phyloP scores from a whole-genome alignment of 1,140 invertebrate species.

The Venturia canescens region DNA sequence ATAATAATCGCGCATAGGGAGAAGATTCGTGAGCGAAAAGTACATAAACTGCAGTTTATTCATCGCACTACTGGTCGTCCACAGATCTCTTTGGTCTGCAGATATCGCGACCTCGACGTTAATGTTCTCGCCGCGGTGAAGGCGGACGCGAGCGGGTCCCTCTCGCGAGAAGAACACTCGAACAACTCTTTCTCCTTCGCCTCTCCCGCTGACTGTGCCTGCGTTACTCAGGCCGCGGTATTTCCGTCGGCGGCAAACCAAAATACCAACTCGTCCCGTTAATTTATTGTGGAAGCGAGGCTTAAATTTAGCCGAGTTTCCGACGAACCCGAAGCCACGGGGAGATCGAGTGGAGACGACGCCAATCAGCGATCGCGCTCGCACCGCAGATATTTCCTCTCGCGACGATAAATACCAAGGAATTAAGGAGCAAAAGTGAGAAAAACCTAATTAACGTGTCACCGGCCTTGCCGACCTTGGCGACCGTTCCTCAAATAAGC shows the following conservation, averaged over 20 bases:
- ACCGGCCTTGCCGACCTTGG: neutral
- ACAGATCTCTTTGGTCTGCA: neutral
- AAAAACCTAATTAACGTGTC: neutral
- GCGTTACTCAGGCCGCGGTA: constrained; percentile 31
- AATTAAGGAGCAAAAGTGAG: neutral
- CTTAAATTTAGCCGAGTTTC: constrained; percentile 50
- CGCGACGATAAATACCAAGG: neutral
- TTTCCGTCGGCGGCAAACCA: constrained; percentile 51
- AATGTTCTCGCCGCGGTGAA: neutral
- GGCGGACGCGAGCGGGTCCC: neutral
- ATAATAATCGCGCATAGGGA: too few species aligned
- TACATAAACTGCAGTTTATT: neutral
- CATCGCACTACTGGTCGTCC: neutral
- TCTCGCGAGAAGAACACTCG: neutral
- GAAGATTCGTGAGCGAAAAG: neutral
- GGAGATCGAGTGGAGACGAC: neutral
- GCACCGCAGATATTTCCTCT: constrained; percentile 32
- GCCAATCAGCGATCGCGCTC: constrained; percentile 19
- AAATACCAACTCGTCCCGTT: constrained; percentile 51
- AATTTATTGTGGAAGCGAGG: constrained; percentile 49
- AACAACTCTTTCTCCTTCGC: neutral
- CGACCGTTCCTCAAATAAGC: too few species aligned
- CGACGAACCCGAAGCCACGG: constrained; percentile 28
- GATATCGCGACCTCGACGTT: neutral
- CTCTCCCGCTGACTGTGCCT: neutral